Evolutionary conservation across 2,888 invertebrate species (phyloP).

Genomic region (Herminia tarsipennalis): DNA sequence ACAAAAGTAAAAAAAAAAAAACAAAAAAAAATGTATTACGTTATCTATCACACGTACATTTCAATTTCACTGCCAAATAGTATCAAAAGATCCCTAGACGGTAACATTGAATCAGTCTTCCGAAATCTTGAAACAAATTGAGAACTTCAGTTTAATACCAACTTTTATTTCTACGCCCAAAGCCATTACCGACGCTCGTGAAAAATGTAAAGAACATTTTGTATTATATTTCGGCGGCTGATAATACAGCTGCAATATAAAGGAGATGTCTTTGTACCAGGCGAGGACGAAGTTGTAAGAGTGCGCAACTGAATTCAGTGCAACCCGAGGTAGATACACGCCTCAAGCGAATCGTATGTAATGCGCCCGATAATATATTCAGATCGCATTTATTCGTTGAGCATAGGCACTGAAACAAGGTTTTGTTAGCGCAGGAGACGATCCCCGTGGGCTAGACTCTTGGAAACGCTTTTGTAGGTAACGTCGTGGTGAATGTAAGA

Average conservation of each 20-base stretch:
- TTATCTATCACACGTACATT: no score
- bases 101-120: background rate
- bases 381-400: slow-evolving; percentile 77
- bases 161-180: slow-evolving; percentile 30
- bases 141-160: slow-evolving; percentile 23
- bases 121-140: background rate
- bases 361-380: slow-evolving; percentile 82
- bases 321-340: slow-evolving; percentile 67
- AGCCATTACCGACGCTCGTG: slow-evolving; percentile 33
- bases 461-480: slow-evolving; percentile 50
- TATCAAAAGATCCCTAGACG: no score
- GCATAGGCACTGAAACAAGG: slow-evolving; percentile 77
- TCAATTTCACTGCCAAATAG: no score
- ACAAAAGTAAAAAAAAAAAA: no score
- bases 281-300: slow-evolving; percentile 66
- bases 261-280: slow-evolving; percentile 58
- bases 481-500: slow-evolving; percentile 26
- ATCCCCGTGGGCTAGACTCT: slow-evolving; percentile 66
- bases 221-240: slow-evolving; percentile 44
- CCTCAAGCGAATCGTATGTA: slow-evolving; percentile 78
- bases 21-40: no score
- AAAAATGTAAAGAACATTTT: slow-evolving; percentile 43
- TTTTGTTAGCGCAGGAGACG: slow-evolving; percentile 69
- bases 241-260: slow-evolving; percentile 47
- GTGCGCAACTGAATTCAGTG: slow-evolving; percentile 70